These are phyloP conservation scores for Falco novaeseelandiae DNA, from an alignment of 2,797 vertebrate species.

Conservation along the genomic window DNA sequence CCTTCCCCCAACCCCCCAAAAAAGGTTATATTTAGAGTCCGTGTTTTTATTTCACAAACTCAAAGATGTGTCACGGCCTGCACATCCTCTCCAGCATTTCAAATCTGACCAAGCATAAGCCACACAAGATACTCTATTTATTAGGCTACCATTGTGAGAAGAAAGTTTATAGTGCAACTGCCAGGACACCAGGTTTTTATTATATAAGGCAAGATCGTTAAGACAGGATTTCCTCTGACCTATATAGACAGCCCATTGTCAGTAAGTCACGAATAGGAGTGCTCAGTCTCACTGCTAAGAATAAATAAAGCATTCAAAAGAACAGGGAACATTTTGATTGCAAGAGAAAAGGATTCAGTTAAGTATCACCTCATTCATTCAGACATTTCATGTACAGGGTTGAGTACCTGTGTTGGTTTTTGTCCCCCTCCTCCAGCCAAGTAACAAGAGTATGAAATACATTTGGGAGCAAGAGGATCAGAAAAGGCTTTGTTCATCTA, in stretches of 20 bases:
- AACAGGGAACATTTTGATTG: neutral
- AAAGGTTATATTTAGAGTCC: neutral
- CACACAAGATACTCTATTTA: neutral
- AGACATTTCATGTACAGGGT: accelerated
- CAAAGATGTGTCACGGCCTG: neutral
- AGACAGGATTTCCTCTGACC: neutral
- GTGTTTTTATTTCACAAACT: neutral
- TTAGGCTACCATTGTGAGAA: neutral
- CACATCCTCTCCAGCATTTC: neutral
- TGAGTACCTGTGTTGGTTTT: neutral
- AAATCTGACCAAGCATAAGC: neutral
- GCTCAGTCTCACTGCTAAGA: neutral
- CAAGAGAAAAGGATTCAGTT: neutral
- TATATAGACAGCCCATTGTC: neutral
- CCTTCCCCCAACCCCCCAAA: neutral
- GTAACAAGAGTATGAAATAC: neutral
- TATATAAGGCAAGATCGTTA: neutral
- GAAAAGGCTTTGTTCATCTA: neutral
- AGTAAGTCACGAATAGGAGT: neutral
- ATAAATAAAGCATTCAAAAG: neutral
- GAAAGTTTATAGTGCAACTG: neutral
- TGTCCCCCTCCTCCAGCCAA: neutral
- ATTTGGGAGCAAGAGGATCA: neutral
- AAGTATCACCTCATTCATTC: neutral
- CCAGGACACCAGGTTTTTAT: neutral